Conservation (phyloP, 2,113 vertebrate genomes). For the Microcebus griseorufus region DNA sequence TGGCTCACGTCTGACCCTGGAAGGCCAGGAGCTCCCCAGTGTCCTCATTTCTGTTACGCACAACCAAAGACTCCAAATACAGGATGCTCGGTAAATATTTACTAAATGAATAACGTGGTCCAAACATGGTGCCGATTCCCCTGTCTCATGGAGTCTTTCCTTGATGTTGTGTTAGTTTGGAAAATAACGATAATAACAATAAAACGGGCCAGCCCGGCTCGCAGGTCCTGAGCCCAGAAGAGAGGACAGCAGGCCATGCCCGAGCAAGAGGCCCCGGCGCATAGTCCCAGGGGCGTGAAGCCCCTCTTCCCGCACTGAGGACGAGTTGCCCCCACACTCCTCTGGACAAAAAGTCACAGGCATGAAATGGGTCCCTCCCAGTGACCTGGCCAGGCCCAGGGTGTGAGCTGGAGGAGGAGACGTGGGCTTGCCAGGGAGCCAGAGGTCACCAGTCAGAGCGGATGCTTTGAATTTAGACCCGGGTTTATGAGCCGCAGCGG, state of each 20-base stretch:
- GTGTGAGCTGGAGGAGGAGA: conserved; percentile 25
- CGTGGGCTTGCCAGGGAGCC: conserved; percentile 48
- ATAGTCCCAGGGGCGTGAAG: neutral
- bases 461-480: conserved; percentile 77
- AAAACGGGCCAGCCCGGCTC: neutral
- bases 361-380: neutral
- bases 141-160: neutral
- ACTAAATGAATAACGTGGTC: neutral
- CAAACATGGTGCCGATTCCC: neutral
- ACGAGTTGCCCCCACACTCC: neutral
- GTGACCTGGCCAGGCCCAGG: conserved; percentile 55
- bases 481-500: conserved; percentile 70
- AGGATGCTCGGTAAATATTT: neutral
- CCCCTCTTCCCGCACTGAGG: neutral
- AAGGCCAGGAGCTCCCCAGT: neutral
- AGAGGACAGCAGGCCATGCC: neutral
- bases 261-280: neutral
- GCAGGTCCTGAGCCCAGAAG: neutral
- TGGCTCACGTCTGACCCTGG: neutral
- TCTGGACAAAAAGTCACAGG: neutral
- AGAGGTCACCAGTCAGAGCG: conserved; percentile 71
- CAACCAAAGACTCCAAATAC: neutral
- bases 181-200: neutral
- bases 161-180: neutral
- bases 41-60: neutral